These are phyloP conservation scores for Hippocampus zosterae DNA, from an alignment of 2,113 vertebrate species.

Conservation along the genomic window DNA sequence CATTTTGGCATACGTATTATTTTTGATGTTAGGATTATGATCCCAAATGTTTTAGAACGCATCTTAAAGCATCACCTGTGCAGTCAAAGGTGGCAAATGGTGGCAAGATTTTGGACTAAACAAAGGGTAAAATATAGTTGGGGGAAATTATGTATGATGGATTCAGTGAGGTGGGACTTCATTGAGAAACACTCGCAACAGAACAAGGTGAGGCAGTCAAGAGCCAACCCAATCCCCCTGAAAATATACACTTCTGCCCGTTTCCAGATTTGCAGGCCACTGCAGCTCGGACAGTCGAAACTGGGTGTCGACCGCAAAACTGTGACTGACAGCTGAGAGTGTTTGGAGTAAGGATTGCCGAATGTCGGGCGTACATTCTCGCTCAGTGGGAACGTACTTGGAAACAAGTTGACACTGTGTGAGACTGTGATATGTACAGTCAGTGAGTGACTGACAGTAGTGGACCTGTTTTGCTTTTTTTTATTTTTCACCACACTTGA, in stretches of 20 bases:
- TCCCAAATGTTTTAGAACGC: too few species aligned
- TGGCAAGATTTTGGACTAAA: too few species aligned
- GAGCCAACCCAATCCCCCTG: background rate
- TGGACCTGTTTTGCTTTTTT: background rate
- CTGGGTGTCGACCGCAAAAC: conserved; percentile 29
- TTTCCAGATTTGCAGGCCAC: conserved; percentile 22
- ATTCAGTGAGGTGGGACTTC: background rate
- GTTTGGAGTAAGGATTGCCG: conserved; percentile 28
- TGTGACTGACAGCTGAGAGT: conserved; percentile 44
- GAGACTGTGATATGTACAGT: background rate
- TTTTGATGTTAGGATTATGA: too few species aligned
- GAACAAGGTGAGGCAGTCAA: background rate
- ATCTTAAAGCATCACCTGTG: too few species aligned
- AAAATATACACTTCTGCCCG: background rate
- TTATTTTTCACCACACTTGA: too few species aligned
- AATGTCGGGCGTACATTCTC: background rate
- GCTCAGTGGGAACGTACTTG: background rate
- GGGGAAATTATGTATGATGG: too few species aligned
- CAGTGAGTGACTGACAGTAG: background rate
- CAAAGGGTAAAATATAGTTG: too few species aligned
- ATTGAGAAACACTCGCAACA: background rate
- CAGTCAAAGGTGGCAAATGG: too few species aligned
- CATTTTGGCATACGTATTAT: too few species aligned
- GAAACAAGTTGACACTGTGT: background rate
- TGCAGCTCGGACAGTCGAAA: conserved; percentile 38